Conservation (phyloP, 2,888 invertebrate genomes). For the Hirtodrosophila cameraria region DNA sequence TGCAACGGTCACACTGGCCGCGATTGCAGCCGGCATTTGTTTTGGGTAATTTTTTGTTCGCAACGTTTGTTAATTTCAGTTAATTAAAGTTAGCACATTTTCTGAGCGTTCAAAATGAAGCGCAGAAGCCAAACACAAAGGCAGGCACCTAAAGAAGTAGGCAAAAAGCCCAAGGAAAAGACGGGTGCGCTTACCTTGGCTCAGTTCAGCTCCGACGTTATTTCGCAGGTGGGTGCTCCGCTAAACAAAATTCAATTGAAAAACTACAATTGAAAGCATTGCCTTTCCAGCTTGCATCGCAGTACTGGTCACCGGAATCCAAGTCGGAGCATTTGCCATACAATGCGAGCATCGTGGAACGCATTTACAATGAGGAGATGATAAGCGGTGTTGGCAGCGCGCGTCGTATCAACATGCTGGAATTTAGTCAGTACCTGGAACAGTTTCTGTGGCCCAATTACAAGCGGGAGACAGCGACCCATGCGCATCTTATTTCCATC, state of each 20-base stretch:
- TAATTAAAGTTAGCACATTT: slow-evolving; percentile 8
- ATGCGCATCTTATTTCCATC: slow-evolving; percentile 97
- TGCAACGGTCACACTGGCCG: slow-evolving; percentile 28
- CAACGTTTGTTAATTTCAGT: slow-evolving; percentile 19
- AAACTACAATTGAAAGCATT: too few species aligned
- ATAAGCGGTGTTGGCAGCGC: slow-evolving; percentile 92
- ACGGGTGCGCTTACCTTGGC: slow-evolving; percentile 88
- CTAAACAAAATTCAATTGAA: slow-evolving; percentile 18
- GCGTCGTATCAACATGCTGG: slow-evolving; percentile 96
- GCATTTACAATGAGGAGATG: slow-evolving; percentile 95
- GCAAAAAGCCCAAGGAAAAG: slow-evolving; percentile 56
- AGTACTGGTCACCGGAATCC: slow-evolving; percentile 96
- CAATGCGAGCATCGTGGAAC: slow-evolving; percentile 92
- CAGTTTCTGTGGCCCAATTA: slow-evolving; percentile 99
- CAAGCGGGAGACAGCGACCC: slow-evolving; percentile 88
- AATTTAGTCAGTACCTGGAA: slow-evolving; percentile 98
- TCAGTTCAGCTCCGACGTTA: slow-evolving; percentile 95
- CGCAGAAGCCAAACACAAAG: slow-evolving; percentile 56
- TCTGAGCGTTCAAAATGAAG: slow-evolving; percentile 46
- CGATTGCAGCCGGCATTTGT: slow-evolving; percentile 54
- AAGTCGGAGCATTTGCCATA: slow-evolving; percentile 89
- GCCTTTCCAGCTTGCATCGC: slow-evolving; percentile 93
- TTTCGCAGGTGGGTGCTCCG: slow-evolving; percentile 89
- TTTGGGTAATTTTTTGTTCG: slow-evolving; percentile 29
- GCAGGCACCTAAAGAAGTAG: slow-evolving; percentile 9